phyloP scores from a whole-genome alignment of 2,797 vertebrate genomes.

The Bovichtus variegatus region DNA sequence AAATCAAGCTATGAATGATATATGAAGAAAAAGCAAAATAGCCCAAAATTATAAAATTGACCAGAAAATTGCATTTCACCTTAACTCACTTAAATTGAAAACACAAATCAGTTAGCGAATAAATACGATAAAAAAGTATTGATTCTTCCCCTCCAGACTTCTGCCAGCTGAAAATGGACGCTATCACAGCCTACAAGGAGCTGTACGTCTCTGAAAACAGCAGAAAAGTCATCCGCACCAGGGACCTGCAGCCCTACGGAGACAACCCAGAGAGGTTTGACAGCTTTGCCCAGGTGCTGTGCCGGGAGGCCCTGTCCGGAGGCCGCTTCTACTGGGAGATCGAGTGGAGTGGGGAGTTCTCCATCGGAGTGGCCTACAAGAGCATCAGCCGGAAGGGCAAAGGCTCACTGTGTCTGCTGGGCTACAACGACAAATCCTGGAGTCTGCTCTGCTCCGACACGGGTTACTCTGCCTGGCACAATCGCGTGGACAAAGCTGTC shows the following conservation, averaged over 20 bases:
- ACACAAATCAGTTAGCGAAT: not conserved
- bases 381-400: constrained; percentile 88
- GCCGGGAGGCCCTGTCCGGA: constrained; percentile 83
- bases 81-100: not conserved
- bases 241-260: constrained; percentile 84
- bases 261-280: constrained; percentile 85
- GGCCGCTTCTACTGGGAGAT: constrained; percentile 90
- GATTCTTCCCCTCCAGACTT: constrained; percentile 74
- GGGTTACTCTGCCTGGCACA: constrained; percentile 89
- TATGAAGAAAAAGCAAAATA: too few relatives aligned
- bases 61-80: too few relatives aligned
- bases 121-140: not conserved
- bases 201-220: constrained; percentile 85
- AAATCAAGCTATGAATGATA: too few relatives aligned
- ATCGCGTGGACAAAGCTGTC: constrained; percentile 83
- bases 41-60: too few relatives aligned
- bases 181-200: constrained; percentile 86
- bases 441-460: constrained; percentile 88
- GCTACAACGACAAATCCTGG: constrained; percentile 89
- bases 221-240: constrained; percentile 86
- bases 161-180: constrained; percentile 85
- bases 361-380: constrained; percentile 86
- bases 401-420: constrained; percentile 86
- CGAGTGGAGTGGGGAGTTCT: constrained; percentile 89
- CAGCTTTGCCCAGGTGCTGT: constrained; percentile 88